phyloP scores from a whole-genome alignment of 2,797 vertebrate genomes.

The Cuculus canorus region DNA sequence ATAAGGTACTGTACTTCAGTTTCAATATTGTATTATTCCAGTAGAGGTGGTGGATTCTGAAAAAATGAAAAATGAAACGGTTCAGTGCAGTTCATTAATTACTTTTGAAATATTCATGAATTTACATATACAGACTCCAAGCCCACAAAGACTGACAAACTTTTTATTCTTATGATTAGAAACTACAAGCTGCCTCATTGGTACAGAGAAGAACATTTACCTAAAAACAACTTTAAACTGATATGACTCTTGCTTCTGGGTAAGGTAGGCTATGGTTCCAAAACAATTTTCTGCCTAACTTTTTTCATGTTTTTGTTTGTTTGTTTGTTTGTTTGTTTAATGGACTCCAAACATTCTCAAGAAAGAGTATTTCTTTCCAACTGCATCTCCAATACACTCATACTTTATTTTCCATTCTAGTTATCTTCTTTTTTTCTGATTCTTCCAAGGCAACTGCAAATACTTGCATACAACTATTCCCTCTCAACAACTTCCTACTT shows the following conservation, averaged over 20 bases:
- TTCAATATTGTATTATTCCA: not conserved
- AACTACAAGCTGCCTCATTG: not conserved
- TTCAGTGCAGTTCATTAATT: not conserved
- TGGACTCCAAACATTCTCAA: no score
- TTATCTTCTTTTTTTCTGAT: not conserved
- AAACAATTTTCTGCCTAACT: rapidly evolving
- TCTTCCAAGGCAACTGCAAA: not conserved
- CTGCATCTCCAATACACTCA: not conserved
- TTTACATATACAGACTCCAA: not conserved
- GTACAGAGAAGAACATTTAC: not conserved
- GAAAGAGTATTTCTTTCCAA: not conserved
- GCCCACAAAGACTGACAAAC: not conserved
- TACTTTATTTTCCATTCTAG: not conserved
- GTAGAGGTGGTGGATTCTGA: not conserved
- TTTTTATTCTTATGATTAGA: not conserved
- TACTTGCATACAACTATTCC: not conserved
- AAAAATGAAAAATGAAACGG: not conserved
- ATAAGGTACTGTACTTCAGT: not conserved
- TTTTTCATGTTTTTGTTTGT: no score
- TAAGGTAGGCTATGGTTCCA: not conserved
- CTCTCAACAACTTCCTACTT: not conserved
- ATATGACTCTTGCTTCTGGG: not conserved
- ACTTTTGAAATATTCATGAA: not conserved
- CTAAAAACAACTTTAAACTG: not conserved
- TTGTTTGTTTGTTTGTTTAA: not conserved